A percentile compares a stretch with the other conserved stretches of the same genome.
Conservation (phyloP, 2,888 invertebrate species). For the Ischnus inquisitorius region DNA sequence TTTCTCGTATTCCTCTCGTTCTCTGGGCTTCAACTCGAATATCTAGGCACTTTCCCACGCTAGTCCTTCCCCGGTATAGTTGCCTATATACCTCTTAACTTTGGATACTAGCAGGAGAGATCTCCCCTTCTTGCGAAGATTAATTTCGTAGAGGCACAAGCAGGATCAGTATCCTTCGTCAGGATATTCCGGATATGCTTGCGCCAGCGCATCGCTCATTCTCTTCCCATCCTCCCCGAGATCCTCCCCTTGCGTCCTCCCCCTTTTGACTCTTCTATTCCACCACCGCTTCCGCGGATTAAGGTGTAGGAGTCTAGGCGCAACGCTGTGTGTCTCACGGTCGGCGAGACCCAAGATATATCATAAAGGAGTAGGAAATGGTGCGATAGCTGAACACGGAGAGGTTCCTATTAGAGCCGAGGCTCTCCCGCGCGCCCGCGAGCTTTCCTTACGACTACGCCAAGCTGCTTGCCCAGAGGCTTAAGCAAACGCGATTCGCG, state of each 20-base stretch:
- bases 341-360: not conserved
- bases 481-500: conserved; percentile 33
- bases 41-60: conserved; percentile 32
- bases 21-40: conserved; percentile 24
- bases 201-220: conserved; percentile 37
- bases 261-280: conserved; percentile 9
- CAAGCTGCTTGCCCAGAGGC: conserved; percentile 44
- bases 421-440: not conserved
- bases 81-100: conserved; percentile 34
- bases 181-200: conserved; percentile 53
- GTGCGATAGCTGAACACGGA: conserved; percentile 5
- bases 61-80: not conserved
- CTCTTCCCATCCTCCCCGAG: conserved; percentile 8
- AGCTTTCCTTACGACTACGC: conserved; percentile 14
- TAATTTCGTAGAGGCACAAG: conserved; percentile 54
- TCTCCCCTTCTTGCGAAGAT: conserved; percentile 32
- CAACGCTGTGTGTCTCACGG: conserved; percentile 46
- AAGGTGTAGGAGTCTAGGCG: conserved; percentile 22
- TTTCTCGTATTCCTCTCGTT: conserved; percentile 23
- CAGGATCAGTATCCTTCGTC: conserved; percentile 59
- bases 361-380: not conserved
- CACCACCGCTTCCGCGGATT: conserved; percentile 41
- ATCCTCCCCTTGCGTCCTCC: not conserved
- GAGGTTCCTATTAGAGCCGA: conserved; percentile 29
- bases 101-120: conserved; percentile 10